Evolutionary conservation across 1,140 invertebrate genomes (phyloP).

Genomic region (Scaptomyza montana): DNA sequence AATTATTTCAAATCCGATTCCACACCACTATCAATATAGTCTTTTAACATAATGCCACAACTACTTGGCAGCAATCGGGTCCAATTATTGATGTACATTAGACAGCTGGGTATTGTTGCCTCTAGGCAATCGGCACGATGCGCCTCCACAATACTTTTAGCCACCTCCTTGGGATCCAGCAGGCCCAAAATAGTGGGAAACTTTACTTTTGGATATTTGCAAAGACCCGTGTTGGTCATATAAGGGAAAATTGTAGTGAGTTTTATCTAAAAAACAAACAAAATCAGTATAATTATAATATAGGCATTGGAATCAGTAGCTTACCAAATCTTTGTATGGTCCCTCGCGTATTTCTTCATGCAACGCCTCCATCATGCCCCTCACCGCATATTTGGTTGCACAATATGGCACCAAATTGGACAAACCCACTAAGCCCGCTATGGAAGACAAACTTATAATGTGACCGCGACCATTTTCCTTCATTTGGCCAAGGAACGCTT

Average conservation of each 20-base stretch:
- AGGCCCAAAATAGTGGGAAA: slow-evolving; percentile 89
- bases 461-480: slow-evolving; percentile 89
- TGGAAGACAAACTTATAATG: slow-evolving; percentile 91
- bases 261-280: slow-evolving; percentile 86
- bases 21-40: slow-evolving; percentile 86
- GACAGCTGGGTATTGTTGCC: slow-evolving; percentile 85
- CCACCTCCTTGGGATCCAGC: slow-evolving; percentile 87
- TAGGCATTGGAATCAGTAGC: not conserved
- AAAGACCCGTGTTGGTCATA: slow-evolving; percentile 93
- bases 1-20: slow-evolving; percentile 83
- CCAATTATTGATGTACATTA: slow-evolving; percentile 82
- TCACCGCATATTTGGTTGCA: slow-evolving; percentile 91
- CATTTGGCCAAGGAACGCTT: slow-evolving; percentile 92
- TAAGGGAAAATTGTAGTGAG: slow-evolving; percentile 92
- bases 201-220: slow-evolving; percentile 90
- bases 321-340: slow-evolving; percentile 74
- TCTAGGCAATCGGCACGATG: slow-evolving; percentile 86
- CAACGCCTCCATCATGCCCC: slow-evolving; percentile 90
- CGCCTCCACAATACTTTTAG: slow-evolving; percentile 87
- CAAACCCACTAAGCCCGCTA: slow-evolving; percentile 89
- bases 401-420: slow-evolving; percentile 92
- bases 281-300: not conserved
- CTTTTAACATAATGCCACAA: slow-evolving; percentile 80
- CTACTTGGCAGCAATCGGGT: slow-evolving; percentile 84
- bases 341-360: slow-evolving; percentile 87